phyloP scores from a whole-genome alignment of 1,140 invertebrate species.

The Trichonephila clavipes region DNA sequence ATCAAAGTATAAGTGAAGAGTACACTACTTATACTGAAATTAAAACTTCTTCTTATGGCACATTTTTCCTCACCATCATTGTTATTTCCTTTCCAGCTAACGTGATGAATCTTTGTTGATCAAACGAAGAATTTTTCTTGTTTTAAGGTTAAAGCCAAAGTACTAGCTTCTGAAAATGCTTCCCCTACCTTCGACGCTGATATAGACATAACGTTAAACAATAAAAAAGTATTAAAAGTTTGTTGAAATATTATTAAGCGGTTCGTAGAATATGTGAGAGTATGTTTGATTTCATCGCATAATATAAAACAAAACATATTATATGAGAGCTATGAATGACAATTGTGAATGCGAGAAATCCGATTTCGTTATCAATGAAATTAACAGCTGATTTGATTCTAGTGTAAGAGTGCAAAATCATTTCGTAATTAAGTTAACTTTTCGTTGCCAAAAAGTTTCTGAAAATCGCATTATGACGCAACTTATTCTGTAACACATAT shows the following conservation, averaged over 20 bases:
- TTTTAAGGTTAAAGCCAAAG: neutral
- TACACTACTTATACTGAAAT: too few species aligned
- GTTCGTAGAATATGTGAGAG: accelerated
- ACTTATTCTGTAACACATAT: neutral
- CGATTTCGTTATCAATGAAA: neutral
- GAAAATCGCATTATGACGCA: neutral
- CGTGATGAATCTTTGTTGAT: too few species aligned
- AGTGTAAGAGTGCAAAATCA: neutral
- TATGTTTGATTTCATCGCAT: neutral
- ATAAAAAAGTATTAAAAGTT: neutral
- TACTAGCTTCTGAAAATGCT: neutral
- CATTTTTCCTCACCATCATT: too few species aligned
- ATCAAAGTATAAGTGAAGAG: too few species aligned
- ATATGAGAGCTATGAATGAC: neutral
- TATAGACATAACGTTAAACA: neutral
- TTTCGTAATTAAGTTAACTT: neutral
- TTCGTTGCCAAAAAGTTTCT: neutral
- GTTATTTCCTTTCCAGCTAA: too few species aligned
- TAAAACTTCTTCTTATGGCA: too few species aligned
- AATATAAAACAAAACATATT: neutral
- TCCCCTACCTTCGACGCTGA: neutral
- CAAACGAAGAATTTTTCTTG: too few species aligned
- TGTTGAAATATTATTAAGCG: neutral
- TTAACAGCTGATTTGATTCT: neutral
- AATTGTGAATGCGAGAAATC: neutral